Conservation (phyloP, 2,797 vertebrate species). For the Onychomys torridus region DNA sequence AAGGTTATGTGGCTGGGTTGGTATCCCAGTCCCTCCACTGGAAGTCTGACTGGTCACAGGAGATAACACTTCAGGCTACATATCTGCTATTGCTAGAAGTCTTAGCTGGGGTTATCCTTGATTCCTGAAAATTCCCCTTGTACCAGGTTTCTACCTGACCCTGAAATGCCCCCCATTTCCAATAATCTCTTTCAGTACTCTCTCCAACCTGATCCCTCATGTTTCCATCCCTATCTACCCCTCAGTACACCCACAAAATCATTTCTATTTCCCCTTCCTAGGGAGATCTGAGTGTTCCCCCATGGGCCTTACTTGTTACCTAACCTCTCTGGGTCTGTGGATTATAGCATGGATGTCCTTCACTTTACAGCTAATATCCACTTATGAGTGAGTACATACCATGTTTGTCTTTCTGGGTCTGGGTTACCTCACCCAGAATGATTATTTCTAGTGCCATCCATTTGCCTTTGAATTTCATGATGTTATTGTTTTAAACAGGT, state of each 20-base stretch:
- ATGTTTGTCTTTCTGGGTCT: background rate
- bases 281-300: background rate
- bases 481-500: background rate
- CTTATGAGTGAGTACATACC: background rate
- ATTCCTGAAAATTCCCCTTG: background rate
- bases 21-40: background rate
- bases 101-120: background rate
- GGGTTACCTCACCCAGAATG: background rate
- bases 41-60: background rate
- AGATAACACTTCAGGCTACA: background rate
- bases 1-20: background rate
- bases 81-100: background rate
- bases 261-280: too few relatives aligned
- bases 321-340: background rate
- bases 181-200: too few relatives aligned
- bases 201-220: too few relatives aligned
- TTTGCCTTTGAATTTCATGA: background rate
- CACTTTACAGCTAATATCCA: background rate
- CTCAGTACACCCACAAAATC: too few relatives aligned
- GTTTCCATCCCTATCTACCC: too few relatives aligned
- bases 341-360: background rate
- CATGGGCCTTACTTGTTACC: too few relatives aligned
- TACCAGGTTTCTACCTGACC: background rate
- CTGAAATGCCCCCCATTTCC: background rate
- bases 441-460: background rate